Base-by-base conservation (phyloP, 1,140 invertebrate genomes). In the Musca vetustissima region DNA sequence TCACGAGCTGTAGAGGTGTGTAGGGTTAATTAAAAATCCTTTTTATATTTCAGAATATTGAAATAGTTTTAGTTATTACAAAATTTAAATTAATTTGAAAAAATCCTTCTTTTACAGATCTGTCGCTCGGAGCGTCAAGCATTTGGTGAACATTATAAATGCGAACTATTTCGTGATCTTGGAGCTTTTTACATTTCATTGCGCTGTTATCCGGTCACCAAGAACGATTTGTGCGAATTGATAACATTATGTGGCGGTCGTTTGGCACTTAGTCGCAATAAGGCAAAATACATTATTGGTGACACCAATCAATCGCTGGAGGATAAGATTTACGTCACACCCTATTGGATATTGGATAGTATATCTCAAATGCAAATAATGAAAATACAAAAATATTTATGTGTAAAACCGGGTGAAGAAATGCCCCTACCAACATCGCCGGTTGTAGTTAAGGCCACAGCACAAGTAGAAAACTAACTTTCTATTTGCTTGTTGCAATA, bases 321-420 rank as follows among this genome's bases (percentile, higher is more conserved):
- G 14, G 76, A 78, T 13, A 77, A 81, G 19, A 68, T 78, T 3
- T 84, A 83, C 43, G 75, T 86, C 1, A 80, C 73, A 15, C 84
- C 84, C 67, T 76, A 75, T 11, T 87, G 86, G 86, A 74, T 87
- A 1, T 73, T 87, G 9, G 86, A 87, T 59, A 80, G 80, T 55
- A 77, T 82, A 25, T 73, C 72, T 1, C 64, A 73, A 17, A 81
- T 79, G 76, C 76, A 80, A 59, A 67, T 81, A 17, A 72, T 77
- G 66, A 72, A 70, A 22, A 74, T 80, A 50, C 64, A 70, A 1
- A 81, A 72, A 53, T 66, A 70, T 22, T 9, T 24, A 8, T 66
- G 55, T 66, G 22, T 49, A 3, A 19, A n/a, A 19, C 50, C 15
- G 13, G 13, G 14, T 14, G 24, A 17, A 15, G 28, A 15, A n/a